Percentiles rank a stretch among this genome's conserved stretches.
Evolutionary conservation across 2,888 invertebrate species (phyloP).

Genomic region (Zhuqinia jingwanae): DNA sequence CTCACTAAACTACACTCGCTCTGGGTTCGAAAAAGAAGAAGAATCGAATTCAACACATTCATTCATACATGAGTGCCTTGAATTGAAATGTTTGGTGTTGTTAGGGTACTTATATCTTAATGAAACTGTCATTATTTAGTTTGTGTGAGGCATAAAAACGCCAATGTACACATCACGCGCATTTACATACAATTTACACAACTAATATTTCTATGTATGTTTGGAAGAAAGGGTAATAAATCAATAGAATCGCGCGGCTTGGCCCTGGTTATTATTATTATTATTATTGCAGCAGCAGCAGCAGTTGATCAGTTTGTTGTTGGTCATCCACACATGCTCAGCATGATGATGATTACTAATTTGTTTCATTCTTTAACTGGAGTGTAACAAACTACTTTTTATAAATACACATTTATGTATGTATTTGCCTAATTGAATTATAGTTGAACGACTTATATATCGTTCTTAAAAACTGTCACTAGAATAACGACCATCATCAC

Average conservation of each 20-base stretch:
- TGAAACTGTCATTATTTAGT: constrained; percentile 9
- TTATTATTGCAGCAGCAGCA: no score
- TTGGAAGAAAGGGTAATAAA: constrained; percentile 59
- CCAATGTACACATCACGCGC: constrained; percentile 7
- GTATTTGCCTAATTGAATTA: constrained; percentile 63
- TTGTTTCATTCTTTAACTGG: constrained; percentile 59
- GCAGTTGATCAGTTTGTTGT: neutral
- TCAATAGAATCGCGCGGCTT: constrained; percentile 41
- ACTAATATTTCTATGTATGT: neutral
- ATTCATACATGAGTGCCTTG: neutral
- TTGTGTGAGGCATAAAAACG: neutral
- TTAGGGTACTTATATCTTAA: constrained; percentile 6
- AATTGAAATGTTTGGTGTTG: neutral
- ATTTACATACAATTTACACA: constrained; percentile 10
- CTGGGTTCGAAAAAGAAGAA: neutral
- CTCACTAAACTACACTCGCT: neutral
- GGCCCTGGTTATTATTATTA: no score
- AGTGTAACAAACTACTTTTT: constrained; percentile 55
- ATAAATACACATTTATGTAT: no score
- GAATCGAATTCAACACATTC: neutral
- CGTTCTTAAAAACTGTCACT: neutral
- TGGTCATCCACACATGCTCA: neutral
- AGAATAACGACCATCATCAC: neutral
- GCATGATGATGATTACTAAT: constrained; percentile 48
- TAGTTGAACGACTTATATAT: constrained; percentile 4